Base-by-base conservation (phyloP, 1,140 invertebrate species). In the Atta cephalotes region DNA sequence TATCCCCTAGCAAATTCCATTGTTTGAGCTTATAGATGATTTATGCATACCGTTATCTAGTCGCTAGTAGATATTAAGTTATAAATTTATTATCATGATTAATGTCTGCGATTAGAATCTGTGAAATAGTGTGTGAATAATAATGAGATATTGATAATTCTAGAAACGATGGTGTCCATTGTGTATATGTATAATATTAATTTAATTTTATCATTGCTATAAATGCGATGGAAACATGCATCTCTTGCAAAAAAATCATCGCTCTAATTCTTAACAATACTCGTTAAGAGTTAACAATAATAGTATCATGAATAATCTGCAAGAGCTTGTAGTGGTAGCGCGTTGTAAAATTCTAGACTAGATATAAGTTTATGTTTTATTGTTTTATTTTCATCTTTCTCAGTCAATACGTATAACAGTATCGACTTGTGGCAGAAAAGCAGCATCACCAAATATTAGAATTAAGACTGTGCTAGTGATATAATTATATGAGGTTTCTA, bases 1-100 rank as follows among this genome's bases (percentile, higher is more conserved):
- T 45, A 45, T 45, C 2, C 9, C 9, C 39, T 45, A 45, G 39
- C 12, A 92, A 93, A 92, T 90, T 88, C 78, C 84, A 90, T 92
- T 91, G 92, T 92, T 93, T 93, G 77, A 87, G 87, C 88, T 90
- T 91, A 89, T 87, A 92, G 80, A 93, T 91, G 86, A 88, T 92
- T 86, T 93, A 93, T 81, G 76, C 87, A 62, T 31, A 90, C 87
- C 90, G 92, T 93, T 93, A 93, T 92, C 82, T 92, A 92, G 91
- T 90, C 89, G 68, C 76, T 92, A 60, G 7, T 51, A 49, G 25
- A 28, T 85, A 76, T 85, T 87, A 39, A 66, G 53, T 88, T 72
- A 88, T 86, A 76, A 63, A 91, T 91, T 7, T 21, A 31, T 45
- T 28, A 63, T 66, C 18, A 25, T 35, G 58, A 7, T 84, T 60